A percentile compares a stretch with the other conserved stretches of the same genome.
Conservation (phyloP, 2,888 invertebrate species). For the Tenthredo distinguenda region DNA sequence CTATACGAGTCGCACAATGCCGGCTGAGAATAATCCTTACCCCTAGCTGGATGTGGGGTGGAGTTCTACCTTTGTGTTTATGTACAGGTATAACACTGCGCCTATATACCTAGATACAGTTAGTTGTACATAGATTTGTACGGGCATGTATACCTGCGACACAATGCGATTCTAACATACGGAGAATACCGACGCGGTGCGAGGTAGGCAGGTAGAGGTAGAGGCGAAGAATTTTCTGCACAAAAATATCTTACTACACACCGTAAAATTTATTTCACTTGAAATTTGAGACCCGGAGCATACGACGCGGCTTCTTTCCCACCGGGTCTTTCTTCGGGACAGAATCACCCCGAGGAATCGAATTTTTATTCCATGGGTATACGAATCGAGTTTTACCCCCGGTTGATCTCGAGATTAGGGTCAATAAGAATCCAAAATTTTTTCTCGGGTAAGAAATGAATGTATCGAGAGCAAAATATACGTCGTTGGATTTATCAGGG, state of each 20-base stretch:
- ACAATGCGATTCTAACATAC: background rate
- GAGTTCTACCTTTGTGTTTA: conserved; percentile 62
- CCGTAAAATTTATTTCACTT: background rate
- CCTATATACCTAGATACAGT: background rate
- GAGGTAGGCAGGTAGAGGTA: background rate
- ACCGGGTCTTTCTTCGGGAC: background rate
- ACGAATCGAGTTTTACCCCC: background rate
- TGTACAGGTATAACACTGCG: background rate
- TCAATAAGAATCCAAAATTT: background rate
- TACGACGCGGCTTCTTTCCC: background rate
- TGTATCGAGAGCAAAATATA: too few relatives aligned
- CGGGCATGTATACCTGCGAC: background rate
- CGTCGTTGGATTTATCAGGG: too few relatives aligned
- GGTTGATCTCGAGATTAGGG: background rate
- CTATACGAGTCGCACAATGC: conserved; percentile 63
- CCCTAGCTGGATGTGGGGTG: conserved; percentile 64
- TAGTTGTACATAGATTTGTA: background rate
- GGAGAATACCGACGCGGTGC: background rate
- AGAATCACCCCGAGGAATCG: background rate
- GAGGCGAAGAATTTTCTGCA: background rate
- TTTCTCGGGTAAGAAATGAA: too few relatives aligned
- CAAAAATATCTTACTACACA: background rate
- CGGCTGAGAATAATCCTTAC: conserved; percentile 58
- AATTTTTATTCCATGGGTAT: background rate
- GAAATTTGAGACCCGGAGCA: background rate